These are phyloP conservation scores for Rhopalosiphum nymphaeae DNA, from an alignment of 2,888 invertebrate species.

Conservation along the genomic window DNA sequence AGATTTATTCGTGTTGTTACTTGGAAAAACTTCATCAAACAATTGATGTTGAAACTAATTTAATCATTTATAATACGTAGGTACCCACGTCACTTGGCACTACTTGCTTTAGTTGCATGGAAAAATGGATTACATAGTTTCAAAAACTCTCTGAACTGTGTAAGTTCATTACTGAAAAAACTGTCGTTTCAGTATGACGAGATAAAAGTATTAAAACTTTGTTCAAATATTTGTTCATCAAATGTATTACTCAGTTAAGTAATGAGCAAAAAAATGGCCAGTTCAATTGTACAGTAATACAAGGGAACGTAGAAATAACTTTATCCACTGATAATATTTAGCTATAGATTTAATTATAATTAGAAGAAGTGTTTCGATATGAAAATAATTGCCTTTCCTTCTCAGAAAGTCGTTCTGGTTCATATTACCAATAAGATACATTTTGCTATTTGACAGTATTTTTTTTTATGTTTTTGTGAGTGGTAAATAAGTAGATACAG, in stretches of 20 bases:
- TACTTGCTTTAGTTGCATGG: not conserved
- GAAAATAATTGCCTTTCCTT: not conserved
- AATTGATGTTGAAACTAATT: not conserved
- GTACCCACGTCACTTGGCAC: not conserved
- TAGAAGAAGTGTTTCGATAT: not conserved
- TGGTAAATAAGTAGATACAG: not conserved
- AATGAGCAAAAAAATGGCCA: not conserved
- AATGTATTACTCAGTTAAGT: not conserved
- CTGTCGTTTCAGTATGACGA: not conserved
- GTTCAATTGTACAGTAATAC: not conserved
- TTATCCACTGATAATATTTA: not conserved
- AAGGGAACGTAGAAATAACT: not conserved
- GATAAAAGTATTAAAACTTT: not conserved
- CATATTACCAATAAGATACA: not conserved
- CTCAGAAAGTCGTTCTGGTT: not conserved
- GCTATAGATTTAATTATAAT: not conserved
- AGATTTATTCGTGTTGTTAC: not conserved
- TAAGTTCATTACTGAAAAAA: not conserved
- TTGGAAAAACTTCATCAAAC: not conserved
- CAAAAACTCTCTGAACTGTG: not conserved
- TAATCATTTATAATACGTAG: not conserved
- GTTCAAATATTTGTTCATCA: not conserved
- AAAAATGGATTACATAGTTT: slow-evolving; percentile 13
- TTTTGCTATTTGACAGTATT: not conserved
- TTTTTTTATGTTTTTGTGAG: not conserved